Percentiles rank a stretch among this genome's conserved stretches.
Evolutionary conservation across 2,113 vertebrate genomes (phyloP).

Genomic region (Syrrhaptes paradoxus): DNA sequence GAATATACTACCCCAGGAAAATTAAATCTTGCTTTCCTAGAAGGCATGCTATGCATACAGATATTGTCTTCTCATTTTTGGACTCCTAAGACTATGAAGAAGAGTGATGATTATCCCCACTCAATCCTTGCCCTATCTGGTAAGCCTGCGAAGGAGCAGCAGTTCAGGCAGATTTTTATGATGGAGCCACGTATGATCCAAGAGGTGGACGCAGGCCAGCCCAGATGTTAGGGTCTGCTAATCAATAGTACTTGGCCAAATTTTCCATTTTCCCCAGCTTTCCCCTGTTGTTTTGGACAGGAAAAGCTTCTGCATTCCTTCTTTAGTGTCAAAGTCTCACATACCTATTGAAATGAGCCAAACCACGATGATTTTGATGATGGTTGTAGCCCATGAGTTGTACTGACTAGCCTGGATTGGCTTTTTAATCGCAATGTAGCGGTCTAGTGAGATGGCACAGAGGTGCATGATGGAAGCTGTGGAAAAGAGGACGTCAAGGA

Average conservation of each 20-base stretch:
- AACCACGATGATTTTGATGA: slow-evolving; percentile 92
- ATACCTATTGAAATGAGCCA: slow-evolving; percentile 98
- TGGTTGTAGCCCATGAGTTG: slow-evolving; percentile 91
- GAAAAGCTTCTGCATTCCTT: background rate
- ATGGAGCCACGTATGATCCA: background rate
- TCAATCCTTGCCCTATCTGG: background rate
- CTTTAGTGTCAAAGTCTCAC: slow-evolving; percentile 1
- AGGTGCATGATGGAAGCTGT: slow-evolving; percentile 98
- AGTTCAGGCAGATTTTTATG: background rate
- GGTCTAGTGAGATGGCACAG: slow-evolving; percentile 97
- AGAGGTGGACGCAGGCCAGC: background rate
- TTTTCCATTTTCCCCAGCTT: background rate
- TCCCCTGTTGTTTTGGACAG: background rate
- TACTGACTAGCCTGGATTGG: slow-evolving; percentile 96
- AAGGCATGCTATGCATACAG: background rate
- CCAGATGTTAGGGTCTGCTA: background rate
- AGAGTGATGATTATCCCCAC: background rate
- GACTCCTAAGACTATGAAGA: background rate
- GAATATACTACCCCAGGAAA: background rate
- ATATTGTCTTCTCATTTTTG: background rate
- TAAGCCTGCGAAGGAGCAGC: background rate
- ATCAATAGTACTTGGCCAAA: background rate
- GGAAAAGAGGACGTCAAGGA: slow-evolving; percentile 97
- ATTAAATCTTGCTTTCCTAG: background rate
- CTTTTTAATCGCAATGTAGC: slow-evolving; percentile 97